Base-by-base conservation (phyloP, 2,888 invertebrate genomes). In the Carpatolechia fugitivella region DNA sequence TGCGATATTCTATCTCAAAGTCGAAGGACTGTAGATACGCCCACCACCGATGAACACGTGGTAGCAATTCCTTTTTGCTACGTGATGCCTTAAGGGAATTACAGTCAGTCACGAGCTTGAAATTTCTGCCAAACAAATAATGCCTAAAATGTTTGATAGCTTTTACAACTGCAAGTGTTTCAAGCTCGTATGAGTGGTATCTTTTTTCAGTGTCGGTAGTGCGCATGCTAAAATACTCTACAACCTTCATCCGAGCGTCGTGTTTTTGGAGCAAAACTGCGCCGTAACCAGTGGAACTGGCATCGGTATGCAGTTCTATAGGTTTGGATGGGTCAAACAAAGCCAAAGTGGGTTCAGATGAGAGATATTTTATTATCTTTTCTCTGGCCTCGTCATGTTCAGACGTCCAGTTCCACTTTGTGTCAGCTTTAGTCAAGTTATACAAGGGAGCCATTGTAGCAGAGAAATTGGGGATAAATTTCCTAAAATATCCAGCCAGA, bases 201-300 rank as follows among this genome's bases (percentile, higher is more conserved):
- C 57, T 18, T 0, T 55, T 52, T 36, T 65, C 65, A 6, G 41
- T 47, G 0, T 49, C 56, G 0, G 60, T 49, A 0, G 66, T 63
- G 0, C 58, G 47, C 10, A 18, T 33, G 14, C 57, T 55, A 20
- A 41, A 59, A 18, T 64, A 66, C 0, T 33, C 60, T 1, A 63
- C 44, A 0, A 57, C 59, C 1, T 62, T 54, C 0, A 29, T 54
- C 0, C 41, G 7, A 4, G 14, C 29, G 3, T 57, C 16, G 0
- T 38, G 13, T 5, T 24, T 59, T 31, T 66, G 66, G 0, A 61
- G 10, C 0, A 64, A 35, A 0, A 64, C 33, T 0, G 65, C 66
- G 0, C 70, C 68, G 18, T 47, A 65, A 0, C 66, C 66, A 1
- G 63, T 41, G n/a, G 60, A 51, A 33, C 71, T 69, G 6, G 40